Evolutionary conservation across 2,888 invertebrate genomes (phyloP).

Genomic region (Dioctria linearis): DNA sequence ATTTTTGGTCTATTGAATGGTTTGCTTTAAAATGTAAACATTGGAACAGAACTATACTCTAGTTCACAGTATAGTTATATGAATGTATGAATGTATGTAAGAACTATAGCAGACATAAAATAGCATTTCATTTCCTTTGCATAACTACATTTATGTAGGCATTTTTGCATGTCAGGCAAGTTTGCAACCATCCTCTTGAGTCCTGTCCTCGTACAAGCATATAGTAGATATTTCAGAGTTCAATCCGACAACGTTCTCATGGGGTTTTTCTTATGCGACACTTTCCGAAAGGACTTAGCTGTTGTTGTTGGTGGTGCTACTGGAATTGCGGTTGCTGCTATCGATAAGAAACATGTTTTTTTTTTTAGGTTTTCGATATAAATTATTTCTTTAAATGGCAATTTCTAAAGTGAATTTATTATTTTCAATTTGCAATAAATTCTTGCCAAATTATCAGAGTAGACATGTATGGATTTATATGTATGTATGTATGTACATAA

Average conservation of each 20-base stretch:
- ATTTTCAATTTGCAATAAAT: slow-evolving; percentile 40
- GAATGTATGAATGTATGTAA: too few species aligned
- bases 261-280: too few species aligned
- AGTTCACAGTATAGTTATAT: not conserved
- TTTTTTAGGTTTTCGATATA: too few species aligned
- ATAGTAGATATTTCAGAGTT: slow-evolving; percentile 24
- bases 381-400: not conserved
- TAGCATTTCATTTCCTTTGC: slow-evolving; percentile 34
- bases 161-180: slow-evolving; percentile 19
- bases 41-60: slow-evolving; percentile 13
- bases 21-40: slow-evolving; percentile 27
- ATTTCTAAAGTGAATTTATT: slow-evolving; percentile 21
- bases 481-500: too few species aligned
- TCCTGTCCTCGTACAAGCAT: not conserved
- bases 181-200: slow-evolving; percentile 4
- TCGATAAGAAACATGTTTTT: too few species aligned
- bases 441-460: not conserved
- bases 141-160: not conserved
- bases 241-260: not conserved
- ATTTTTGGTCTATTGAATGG: slow-evolving; percentile 5
- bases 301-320: too few species aligned
- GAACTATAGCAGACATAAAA: slow-evolving; percentile 3
- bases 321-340: too few species aligned
- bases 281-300: too few species aligned
- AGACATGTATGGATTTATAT: too few species aligned